A percentile compares a stretch with the other conserved stretches of the same genome.
These are phyloP conservation scores for Centruroides sculpturatus DNA, from an alignment of 1,140 invertebrate genomes.

Conservation along the genomic window DNA sequence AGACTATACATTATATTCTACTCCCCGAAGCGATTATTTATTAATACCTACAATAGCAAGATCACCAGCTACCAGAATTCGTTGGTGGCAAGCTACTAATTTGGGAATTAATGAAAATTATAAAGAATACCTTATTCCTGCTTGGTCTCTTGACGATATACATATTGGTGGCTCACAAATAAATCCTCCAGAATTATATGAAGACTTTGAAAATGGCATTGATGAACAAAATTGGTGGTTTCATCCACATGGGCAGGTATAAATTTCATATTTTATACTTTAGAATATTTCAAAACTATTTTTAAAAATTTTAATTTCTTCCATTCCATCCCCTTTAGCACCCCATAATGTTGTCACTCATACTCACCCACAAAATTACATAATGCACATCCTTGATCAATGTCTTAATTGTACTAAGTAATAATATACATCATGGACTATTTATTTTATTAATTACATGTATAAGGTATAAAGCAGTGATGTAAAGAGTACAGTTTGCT, in stretches of 20 bases:
- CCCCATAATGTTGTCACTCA: too few species aligned
- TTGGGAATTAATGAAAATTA: constrained; percentile 8
- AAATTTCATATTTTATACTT: too few species aligned
- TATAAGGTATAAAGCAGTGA: too few species aligned
- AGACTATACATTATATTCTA: constrained; percentile 25
- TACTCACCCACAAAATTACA: too few species aligned
- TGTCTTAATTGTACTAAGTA: too few species aligned
- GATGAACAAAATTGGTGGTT: constrained; percentile 22
- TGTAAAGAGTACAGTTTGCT: too few species aligned
- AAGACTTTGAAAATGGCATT: constrained; percentile 25
- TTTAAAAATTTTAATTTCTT: too few species aligned
- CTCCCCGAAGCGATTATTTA: constrained; percentile 27
- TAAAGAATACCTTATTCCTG: constrained; percentile 15
- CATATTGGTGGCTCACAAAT: constrained; percentile 33
- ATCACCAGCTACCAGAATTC: constrained; percentile 25
- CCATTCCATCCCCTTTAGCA: too few species aligned
- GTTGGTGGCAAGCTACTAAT: constrained; percentile 27
- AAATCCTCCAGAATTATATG: constrained; percentile 27
- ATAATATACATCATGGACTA: too few species aligned
- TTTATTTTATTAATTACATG: too few species aligned
- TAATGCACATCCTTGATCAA: too few species aligned
- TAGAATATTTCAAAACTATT: too few species aligned
- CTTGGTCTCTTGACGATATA: constrained; percentile 32
- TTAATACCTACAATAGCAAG: constrained; percentile 25
- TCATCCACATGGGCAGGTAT: constrained; percentile 11